Evolutionary conservation across 2,797 vertebrate genomes (phyloP).

Genomic region (Neostethus bicornis): DNA sequence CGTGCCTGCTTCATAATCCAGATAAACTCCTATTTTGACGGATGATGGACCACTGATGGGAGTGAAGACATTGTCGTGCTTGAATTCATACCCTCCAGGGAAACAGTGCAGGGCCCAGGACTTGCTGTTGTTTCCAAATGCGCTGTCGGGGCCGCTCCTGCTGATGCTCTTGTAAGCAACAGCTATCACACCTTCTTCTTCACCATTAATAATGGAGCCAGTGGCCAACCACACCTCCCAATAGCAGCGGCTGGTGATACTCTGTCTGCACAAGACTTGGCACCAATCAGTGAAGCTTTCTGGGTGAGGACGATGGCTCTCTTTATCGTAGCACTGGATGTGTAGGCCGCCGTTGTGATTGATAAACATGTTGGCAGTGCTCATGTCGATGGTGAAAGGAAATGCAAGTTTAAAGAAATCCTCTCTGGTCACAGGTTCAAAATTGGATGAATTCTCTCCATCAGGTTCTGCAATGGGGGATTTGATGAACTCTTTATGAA

Average conservation of each 20-base stretch:
- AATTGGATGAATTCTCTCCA: not conserved
- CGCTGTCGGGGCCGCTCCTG: not conserved
- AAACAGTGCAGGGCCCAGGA: slow-evolving; percentile 34
- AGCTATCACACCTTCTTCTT: slow-evolving; percentile 5
- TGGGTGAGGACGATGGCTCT: not conserved
- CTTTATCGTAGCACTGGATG: not conserved
- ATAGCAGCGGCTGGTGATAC: slow-evolving; percentile 25
- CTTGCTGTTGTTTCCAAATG: slow-evolving; percentile 17
- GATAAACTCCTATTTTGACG: slow-evolving; percentile 2
- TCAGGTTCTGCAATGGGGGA: slow-evolving; percentile 1
- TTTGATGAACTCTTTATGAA: not conserved
- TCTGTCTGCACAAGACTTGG: slow-evolving; percentile 37
- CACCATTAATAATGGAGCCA: too few relatives aligned
- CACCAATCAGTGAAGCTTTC: not conserved
- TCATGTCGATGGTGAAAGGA: slow-evolving; percentile 24
- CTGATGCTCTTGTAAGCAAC: slow-evolving; percentile 23
- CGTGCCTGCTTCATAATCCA: slow-evolving; percentile 8
- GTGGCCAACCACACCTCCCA: slow-evolving; percentile 28
- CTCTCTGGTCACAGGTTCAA: slow-evolving; percentile 10
- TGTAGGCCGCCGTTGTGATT: fast-evolving
- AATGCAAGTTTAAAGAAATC: slow-evolving; percentile 5
- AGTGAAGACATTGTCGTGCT: fast-evolving
- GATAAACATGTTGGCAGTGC: not conserved
- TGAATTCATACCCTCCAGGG: fast-evolving
- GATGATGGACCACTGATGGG: fast-evolving